phyloP scores from a whole-genome alignment of 1,140 invertebrate species.

The Drosophila persimilis region DNA sequence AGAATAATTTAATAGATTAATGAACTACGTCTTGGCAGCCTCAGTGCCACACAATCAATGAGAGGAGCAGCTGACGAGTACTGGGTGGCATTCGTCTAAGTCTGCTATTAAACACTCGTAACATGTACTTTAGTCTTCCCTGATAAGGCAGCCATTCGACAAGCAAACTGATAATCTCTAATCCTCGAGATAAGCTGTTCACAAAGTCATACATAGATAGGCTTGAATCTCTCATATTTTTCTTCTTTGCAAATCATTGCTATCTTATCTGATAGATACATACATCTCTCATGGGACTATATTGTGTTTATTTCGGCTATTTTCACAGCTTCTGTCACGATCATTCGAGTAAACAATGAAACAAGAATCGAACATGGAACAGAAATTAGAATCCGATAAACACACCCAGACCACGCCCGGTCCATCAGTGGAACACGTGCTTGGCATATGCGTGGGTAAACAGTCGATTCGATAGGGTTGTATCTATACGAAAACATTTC shows the following conservation, averaged over 20 bases:
- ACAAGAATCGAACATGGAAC: not conserved
- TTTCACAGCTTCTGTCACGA: slow-evolving; percentile 32
- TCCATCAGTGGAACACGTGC: slow-evolving; percentile 11
- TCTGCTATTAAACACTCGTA: slow-evolving; percentile 10
- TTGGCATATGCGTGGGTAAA: not conserved
- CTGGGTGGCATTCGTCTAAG: not conserved
- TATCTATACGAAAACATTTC: not conserved
- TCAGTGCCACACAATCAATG: slow-evolving; percentile 28
- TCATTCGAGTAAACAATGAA: not conserved
- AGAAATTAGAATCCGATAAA: not conserved
- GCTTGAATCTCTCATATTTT: not conserved
- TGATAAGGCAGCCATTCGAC: slow-evolving; percentile 42
- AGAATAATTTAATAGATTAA: not conserved
- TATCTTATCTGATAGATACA: slow-evolving; percentile 8
- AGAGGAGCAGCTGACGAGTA: too few species aligned
- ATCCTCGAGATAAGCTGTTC: not conserved
- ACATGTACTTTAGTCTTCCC: slow-evolving; percentile 35
- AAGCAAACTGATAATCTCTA: slow-evolving; percentile 5
- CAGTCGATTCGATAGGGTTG: not conserved
- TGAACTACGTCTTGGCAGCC: slow-evolving; percentile 21
- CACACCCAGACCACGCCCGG: not conserved
- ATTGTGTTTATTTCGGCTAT: not conserved
- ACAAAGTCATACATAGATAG: not conserved
- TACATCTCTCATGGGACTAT: not conserved
- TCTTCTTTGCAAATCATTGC: not conserved